Evolutionary conservation across 2,113 vertebrate species (phyloP).

Genomic region (Crotophaga sulcirostris): DNA sequence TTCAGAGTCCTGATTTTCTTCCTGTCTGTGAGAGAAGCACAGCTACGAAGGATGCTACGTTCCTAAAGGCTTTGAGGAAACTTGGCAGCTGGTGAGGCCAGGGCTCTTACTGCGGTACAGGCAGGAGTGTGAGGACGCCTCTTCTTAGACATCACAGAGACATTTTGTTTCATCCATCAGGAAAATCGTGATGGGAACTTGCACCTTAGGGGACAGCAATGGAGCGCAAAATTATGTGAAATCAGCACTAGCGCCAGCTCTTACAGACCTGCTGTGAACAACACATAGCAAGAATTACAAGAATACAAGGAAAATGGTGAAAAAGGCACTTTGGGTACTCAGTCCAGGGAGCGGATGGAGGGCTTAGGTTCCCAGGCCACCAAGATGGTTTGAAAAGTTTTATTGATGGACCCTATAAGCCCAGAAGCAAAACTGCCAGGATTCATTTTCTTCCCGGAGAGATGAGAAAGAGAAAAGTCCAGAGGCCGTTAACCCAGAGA

Average conservation of each 20-base stretch:
- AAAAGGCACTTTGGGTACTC: not conserved
- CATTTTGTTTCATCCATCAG: not conserved
- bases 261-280: not conserved
- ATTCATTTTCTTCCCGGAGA: constrained; percentile 44
- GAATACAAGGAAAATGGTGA: not conserved
- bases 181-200: not conserved
- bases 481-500: not conserved
- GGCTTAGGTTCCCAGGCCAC: constrained; percentile 2
- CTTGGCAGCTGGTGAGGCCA: not conserved
- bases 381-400: constrained; percentile 9
- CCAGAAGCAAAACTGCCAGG: constrained; percentile 12
- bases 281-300: not conserved
- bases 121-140: not conserved
- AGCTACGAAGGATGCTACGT: not conserved
- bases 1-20: not conserved
- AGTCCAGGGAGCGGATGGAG: not conserved
- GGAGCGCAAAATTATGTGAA: not conserved
- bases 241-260: not conserved
- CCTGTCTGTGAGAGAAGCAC: accelerated
- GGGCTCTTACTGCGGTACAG: accelerated
- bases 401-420: not conserved
- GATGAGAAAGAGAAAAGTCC: constrained; percentile 8
- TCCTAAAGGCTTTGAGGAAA: not conserved
- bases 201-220: not conserved
- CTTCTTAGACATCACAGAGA: not conserved